Evolutionary conservation across 2,113 vertebrate species (phyloP).

Genomic region (Pampusana beccarii): DNA sequence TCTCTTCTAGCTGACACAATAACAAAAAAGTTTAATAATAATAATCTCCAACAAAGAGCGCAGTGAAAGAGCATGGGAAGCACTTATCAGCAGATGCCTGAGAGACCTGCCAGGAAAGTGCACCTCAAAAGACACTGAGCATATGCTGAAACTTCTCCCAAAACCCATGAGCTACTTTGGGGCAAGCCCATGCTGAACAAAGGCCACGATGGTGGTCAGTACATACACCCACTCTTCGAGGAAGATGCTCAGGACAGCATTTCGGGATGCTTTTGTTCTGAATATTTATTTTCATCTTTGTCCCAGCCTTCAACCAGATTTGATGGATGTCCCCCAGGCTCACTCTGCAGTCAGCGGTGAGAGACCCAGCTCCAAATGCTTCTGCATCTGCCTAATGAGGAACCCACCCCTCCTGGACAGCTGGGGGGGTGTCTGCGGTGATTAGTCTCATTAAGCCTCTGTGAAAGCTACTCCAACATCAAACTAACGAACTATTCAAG

Average conservation of each 20-base stretch:
- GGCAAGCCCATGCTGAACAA: not conserved
- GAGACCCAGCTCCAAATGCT: not conserved
- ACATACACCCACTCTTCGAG: fast-evolving
- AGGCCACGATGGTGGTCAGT: not conserved
- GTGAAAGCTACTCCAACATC: not conserved
- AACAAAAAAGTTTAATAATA: conserved; percentile 22
- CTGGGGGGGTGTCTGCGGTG: not conserved
- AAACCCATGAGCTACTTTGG: not conserved
- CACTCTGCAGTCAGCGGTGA: not conserved
- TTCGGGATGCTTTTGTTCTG: not conserved
- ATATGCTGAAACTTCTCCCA: not conserved
- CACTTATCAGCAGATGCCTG: not conserved
- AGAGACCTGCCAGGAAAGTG: not conserved
- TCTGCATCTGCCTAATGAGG: not conserved
- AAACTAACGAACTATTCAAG: not conserved
- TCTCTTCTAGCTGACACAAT: not conserved
- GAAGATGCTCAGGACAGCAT: not conserved
- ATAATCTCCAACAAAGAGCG: not conserved
- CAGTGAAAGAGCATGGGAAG: not conserved
- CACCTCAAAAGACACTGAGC: not conserved
- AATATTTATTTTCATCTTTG: not conserved
- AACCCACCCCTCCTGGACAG: not conserved
- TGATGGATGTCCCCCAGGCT: not conserved
- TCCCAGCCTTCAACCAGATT: not conserved
- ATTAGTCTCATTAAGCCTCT: not conserved